A percentile compares a stretch with the other conserved stretches of the same genome.
These are phyloP conservation scores for Nyctibius bracteatus DNA, from an alignment of 2,113 vertebrate genomes.

Conservation along the genomic window DNA sequence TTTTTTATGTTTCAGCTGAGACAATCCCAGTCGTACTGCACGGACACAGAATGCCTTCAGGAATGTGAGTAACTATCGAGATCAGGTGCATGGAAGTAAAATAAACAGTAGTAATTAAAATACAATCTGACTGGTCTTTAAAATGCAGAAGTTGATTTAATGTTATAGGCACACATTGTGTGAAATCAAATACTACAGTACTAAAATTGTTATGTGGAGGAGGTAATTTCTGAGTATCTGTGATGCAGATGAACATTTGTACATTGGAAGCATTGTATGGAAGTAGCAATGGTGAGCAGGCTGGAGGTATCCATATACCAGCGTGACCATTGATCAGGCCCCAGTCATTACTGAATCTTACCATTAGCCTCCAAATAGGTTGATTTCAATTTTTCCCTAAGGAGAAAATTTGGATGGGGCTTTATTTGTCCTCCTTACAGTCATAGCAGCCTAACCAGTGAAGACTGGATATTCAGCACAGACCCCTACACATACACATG, in stretches of 20 bases:
- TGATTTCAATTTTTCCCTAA: neutral
- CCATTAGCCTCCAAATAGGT: neutral
- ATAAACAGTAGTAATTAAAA: neutral
- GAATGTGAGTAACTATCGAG: slow-evolving; percentile 83
- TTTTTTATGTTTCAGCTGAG: slow-evolving; percentile 83
- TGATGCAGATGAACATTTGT: neutral
- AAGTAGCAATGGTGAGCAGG: neutral
- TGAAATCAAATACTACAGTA: neutral
- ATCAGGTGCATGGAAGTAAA: neutral
- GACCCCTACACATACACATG: accelerated
- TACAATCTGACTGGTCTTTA: neutral
- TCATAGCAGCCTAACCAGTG: neutral
- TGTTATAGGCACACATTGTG: neutral
- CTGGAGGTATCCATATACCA: neutral
- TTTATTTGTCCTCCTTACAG: neutral
- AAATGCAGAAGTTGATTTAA: neutral
- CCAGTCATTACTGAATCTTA: neutral
- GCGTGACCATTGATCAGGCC: neutral
- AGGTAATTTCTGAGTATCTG: neutral
- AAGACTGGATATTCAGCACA: neutral
- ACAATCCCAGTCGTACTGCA: slow-evolving; percentile 97
- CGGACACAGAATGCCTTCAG: slow-evolving; percentile 93
- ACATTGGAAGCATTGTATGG: neutral
- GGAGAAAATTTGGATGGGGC: neutral
- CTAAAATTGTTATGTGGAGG: neutral